These are phyloP conservation scores for Achlya flavicornis DNA, from an alignment of 2,888 invertebrate species.

Conservation along the genomic window DNA sequence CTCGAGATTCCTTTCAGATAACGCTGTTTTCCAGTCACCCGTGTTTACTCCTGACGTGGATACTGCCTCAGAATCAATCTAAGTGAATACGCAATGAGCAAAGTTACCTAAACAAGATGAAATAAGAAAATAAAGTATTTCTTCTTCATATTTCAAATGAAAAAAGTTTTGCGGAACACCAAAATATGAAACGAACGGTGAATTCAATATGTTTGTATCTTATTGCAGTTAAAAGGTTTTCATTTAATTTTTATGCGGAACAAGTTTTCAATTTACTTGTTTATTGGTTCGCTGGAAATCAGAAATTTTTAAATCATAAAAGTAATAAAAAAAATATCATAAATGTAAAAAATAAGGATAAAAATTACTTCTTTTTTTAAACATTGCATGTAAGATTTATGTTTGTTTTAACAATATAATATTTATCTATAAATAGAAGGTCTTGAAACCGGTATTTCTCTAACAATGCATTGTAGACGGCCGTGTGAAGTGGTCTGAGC, in stretches of 20 bases:
- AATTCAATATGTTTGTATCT: background rate
- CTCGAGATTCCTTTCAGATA: constrained; percentile 4
- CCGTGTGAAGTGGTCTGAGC: background rate
- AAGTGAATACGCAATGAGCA: constrained; percentile 4
- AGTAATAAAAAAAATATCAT: too few species aligned
- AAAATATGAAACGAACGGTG: background rate
- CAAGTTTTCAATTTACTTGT: background rate
- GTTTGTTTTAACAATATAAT: too few species aligned
- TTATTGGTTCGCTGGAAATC: too few species aligned
- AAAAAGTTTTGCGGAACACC: background rate
- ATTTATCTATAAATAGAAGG: too few species aligned
- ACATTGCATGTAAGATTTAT: too few species aligned
- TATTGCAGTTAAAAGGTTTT: background rate
- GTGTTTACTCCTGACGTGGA: background rate
- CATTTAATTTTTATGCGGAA: background rate
- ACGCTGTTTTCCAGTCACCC: background rate
- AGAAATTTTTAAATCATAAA: too few species aligned
- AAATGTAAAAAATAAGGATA: too few species aligned
- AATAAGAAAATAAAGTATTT: constrained; percentile 1
- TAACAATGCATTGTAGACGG: background rate
- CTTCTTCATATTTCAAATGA: constrained; percentile 4
- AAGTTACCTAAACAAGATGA: constrained; percentile 3
- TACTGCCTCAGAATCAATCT: background rate
- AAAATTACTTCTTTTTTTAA: too few species aligned
- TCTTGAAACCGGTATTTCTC: background rate